Base-by-base conservation (phyloP, 2,888 invertebrate genomes). In the Drosophila subquinaria region DNA sequence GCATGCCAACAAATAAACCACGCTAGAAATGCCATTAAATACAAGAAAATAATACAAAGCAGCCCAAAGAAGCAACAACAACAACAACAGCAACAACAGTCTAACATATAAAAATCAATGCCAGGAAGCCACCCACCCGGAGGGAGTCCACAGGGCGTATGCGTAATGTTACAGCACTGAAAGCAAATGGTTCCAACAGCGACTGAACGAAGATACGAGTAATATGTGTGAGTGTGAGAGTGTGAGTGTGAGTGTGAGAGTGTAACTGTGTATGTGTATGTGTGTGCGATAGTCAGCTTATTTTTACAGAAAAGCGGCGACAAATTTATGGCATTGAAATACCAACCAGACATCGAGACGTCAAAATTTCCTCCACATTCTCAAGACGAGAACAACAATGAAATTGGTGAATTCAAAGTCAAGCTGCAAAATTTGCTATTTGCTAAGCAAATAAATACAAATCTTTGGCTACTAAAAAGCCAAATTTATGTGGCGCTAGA, bases 11-110 rank as follows among this genome's bases (percentile, higher is more conserved):
- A 85, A 88, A 88, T 79, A 85, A 88, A 82, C 82, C 88, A 82
- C 61, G 89, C 83, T 86, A 86, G 69, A 83, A 88, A 86, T 88
- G 72, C 89, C 87, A 88, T 83, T 83, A 89, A 89, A 88, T 88
- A 79, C 78, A 72, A 78, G 75, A 73, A 73, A 73, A 85, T 79
- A 87, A 81, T 74, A 67, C 80, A 77, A 76, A 55, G 76, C 79
- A 68, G 59, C 40, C 45, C 38, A 53, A 62, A 47, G 43, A 42
- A 80, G 36, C 51, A 69, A 33, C 67, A 68, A 33, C 47, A 67
- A 60, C 51, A 62, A 57, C 47, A 67, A 65, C 51, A 62, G 60
- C 45, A 70, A 63, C 45, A 72, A 15, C 40, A 17, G 43, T 23
- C 43, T 51, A 74, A 66, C 63, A 73, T 67, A 73, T 51, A 82